Conservation (phyloP, 1,140 invertebrate genomes). For the Bradysia coprophila region DNA sequence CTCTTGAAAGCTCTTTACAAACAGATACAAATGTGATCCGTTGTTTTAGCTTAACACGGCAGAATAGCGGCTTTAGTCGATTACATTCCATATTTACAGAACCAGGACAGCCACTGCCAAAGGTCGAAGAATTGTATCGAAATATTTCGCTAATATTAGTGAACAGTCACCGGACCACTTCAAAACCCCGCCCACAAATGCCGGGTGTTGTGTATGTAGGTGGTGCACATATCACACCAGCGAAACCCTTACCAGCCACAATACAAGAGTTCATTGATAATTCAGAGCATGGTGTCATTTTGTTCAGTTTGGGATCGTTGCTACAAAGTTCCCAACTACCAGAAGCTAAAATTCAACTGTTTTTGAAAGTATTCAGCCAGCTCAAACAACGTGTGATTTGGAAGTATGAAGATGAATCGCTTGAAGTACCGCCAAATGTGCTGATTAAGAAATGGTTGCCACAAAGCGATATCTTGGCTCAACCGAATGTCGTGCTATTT, state of each 20-base stretch:
- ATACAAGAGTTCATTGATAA: slow-evolving; percentile 27
- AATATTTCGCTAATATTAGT: slow-evolving; percentile 32
- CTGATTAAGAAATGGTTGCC: slow-evolving; percentile 44
- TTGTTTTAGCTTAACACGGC: no score
- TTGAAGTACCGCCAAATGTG: slow-evolving; percentile 32
- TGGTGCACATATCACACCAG: slow-evolving; percentile 26
- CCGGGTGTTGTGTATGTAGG: slow-evolving; percentile 29
- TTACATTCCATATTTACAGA: no score
- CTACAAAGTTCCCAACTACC: slow-evolving; percentile 30
- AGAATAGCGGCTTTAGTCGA: no score
- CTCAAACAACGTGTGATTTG: slow-evolving; percentile 40
- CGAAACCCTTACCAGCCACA: slow-evolving; percentile 21
- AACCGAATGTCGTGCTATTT: slow-evolving; percentile 34
- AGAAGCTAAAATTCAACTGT: slow-evolving; percentile 10
- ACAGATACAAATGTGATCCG: no score
- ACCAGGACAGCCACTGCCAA: not conserved
- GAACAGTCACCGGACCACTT: slow-evolving; percentile 29
- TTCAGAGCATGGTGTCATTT: slow-evolving; percentile 32
- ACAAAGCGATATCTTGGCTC: slow-evolving; percentile 32
- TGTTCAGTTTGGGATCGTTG: slow-evolving; percentile 39
- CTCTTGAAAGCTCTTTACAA: no score
- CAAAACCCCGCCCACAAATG: slow-evolving; percentile 25
- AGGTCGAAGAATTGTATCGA: slow-evolving; percentile 3
- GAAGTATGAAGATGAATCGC: slow-evolving; percentile 32
- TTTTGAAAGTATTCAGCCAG: slow-evolving; percentile 26